A percentile compares a stretch with the other conserved stretches of the same genome.
Evolutionary conservation across 2,888 invertebrate species (phyloP).

Genomic region (Drosophila barbarae): DNA sequence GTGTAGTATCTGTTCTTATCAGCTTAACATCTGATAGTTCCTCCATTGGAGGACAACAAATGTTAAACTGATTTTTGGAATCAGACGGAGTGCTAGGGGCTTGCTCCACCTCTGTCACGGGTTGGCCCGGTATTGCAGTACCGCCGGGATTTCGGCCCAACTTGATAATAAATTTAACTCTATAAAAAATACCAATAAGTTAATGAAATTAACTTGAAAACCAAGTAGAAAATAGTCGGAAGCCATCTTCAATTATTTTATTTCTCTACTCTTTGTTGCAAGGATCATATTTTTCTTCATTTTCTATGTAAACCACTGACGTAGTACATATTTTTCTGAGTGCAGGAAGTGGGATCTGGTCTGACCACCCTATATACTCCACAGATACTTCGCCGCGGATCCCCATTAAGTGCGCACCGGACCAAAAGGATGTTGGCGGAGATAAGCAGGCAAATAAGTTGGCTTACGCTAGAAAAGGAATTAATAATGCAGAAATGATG

Average conservation of each 20-base stretch:
- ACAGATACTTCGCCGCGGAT: conserved; percentile 30
- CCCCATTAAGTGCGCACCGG: conserved; percentile 52
- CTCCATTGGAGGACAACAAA: conserved; percentile 29
- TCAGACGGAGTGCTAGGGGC: conserved; percentile 5
- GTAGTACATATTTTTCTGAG: background rate
- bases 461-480: conserved; percentile 37
- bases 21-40: conserved; percentile 47
- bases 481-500: conserved; percentile 46
- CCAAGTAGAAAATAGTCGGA: background rate
- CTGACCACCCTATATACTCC: conserved; percentile 26
- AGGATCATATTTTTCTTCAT: no score
- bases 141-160: conserved; percentile 10
- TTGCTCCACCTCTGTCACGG: conserved; percentile 6
- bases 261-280: no score
- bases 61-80: conserved; percentile 9
- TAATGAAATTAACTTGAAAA: background rate
- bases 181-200: background rate
- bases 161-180: background rate
- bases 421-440: conserved; percentile 59
- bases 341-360: conserved; percentile 11
- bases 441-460: conserved; percentile 65
- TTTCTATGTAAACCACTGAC: background rate
- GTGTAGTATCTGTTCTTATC: conserved; percentile 49
- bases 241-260: no score
- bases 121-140: conserved; percentile 10